Conservation (phyloP, 2,113 vertebrate genomes). For the Cynoglossus semilaevis region DNA sequence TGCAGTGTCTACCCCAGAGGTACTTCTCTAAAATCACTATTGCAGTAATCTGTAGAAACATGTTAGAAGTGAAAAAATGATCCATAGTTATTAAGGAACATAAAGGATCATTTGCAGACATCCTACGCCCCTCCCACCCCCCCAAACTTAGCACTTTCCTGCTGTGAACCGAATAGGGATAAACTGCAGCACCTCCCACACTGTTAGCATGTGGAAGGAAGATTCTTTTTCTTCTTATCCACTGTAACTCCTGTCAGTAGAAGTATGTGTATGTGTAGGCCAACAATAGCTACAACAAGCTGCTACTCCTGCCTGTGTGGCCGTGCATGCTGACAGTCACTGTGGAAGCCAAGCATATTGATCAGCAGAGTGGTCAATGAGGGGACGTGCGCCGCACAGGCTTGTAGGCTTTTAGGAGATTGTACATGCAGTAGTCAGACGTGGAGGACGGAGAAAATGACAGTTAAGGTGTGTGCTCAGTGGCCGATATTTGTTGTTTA, state of each 20-base stretch:
- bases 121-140: too few species aligned
- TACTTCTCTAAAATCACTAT: too few species aligned
- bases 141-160: neutral
- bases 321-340: slow-evolving; percentile 28
- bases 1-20: too few species aligned
- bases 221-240: too few species aligned
- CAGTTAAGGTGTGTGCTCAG: neutral
- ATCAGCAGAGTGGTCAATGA: slow-evolving; percentile 25
- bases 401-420: neutral
- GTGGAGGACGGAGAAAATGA: neutral
- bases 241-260: slow-evolving; percentile 3
- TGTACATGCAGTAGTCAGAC: too few species aligned
- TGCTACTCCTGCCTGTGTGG: slow-evolving; percentile 10
- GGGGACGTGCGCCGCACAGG: neutral
- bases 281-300: slow-evolving; percentile 21
- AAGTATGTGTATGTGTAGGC: slow-evolving; percentile 14
- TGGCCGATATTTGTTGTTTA: too few species aligned
- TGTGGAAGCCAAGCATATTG: slow-evolving; percentile 8
- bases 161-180: slow-evolving; percentile 1
- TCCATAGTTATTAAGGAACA: too few species aligned
- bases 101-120: neutral
- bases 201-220: neutral
- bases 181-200: neutral
- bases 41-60: too few species aligned
- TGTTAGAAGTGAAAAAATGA: too few species aligned